Evolutionary conservation across 2,888 invertebrate genomes (phyloP).

Genomic region (Kryphioiulus occultus): DNA sequence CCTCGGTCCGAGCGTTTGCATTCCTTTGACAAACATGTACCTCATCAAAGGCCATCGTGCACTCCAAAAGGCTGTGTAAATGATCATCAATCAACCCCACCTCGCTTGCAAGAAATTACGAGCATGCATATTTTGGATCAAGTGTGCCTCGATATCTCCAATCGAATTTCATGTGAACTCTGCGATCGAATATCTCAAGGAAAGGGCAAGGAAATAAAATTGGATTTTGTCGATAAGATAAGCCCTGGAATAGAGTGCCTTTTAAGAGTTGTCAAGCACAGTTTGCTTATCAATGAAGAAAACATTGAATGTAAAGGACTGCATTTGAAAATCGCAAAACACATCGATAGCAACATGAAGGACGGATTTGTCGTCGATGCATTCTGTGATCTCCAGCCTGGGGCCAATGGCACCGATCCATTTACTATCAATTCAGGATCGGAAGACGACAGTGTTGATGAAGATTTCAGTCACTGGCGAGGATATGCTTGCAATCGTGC

Average conservation of each 20-base stretch:
- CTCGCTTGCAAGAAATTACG: not conserved
- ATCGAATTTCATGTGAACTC: not conserved
- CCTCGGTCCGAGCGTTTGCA: not conserved
- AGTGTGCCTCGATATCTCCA: slow-evolving; percentile 37
- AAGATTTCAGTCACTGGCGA: slow-evolving; percentile 16
- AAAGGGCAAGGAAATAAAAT: not conserved
- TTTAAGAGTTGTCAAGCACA: slow-evolving; percentile 8
- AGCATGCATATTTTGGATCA: slow-evolving; percentile 29
- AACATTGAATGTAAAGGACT: not conserved
- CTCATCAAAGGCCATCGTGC: not conserved
- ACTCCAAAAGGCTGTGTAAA: not conserved
- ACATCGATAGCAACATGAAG: not conserved
- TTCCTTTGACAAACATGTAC: not conserved
- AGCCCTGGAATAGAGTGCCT: slow-evolving; percentile 25
- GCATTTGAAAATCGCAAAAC: not conserved
- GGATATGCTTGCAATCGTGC: slow-evolving; percentile 25
- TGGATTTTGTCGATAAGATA: not conserved
- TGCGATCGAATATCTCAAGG: not conserved
- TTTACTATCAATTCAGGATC: not conserved
- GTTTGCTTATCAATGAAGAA: not conserved
- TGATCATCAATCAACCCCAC: not conserved
- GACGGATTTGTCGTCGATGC: not conserved
- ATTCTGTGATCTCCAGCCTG: not conserved
- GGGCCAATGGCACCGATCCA: not conserved
- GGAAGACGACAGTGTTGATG: slow-evolving; percentile 20